Evolutionary conservation across 2,888 invertebrate genomes (phyloP), one percentile per base, ranked within the genome.

Genomic region (Iselma pallidipennis): DNA sequence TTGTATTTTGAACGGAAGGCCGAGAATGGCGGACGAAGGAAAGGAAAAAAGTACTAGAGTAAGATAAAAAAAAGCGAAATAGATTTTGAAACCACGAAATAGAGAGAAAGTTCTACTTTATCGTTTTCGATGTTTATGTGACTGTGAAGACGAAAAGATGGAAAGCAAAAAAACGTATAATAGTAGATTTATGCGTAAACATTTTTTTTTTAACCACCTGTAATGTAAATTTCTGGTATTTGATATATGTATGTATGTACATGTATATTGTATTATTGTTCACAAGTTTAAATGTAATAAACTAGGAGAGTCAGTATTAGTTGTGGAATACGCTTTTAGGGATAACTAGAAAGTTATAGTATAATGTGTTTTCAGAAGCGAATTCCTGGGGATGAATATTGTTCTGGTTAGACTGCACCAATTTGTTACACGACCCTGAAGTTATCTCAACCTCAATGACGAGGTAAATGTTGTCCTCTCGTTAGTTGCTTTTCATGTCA

Each of bases 371-470:
- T 63, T 58, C 59, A 57, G 61, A 61, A 56, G 61, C 55, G 61
- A 61, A 66, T 63, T 65, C 60, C 61, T 52, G 55, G 57, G 55
- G 51, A 63, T 57, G 61, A 63, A 67, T 60, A 67, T 63, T 65
- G 59, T 67, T 63, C 61, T 59, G 59, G 65, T 64, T 66, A 64
- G 64, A 66, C 66, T 67, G 58, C 63, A 67, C 60, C 65, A 68
- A 68, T 68, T 68, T 68, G 68, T 68, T 64, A 68, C 61, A 49
- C 37, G 60, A 64, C 59, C 61, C 62, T 58, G 59, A 61, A 66
- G 62, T 66, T 66, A 58, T 64, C 64, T 64, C 42, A 66, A 64
- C 66, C 66, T 65, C 68, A 64, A 63, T 64, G 59, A 67, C 61
- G 64, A 67, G 66, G 63, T 67, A 65, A 67, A 67, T 56, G 57